Evolutionary conservation across 2,113 vertebrate species (phyloP).

Genomic region (Crotalus viridis): DNA sequence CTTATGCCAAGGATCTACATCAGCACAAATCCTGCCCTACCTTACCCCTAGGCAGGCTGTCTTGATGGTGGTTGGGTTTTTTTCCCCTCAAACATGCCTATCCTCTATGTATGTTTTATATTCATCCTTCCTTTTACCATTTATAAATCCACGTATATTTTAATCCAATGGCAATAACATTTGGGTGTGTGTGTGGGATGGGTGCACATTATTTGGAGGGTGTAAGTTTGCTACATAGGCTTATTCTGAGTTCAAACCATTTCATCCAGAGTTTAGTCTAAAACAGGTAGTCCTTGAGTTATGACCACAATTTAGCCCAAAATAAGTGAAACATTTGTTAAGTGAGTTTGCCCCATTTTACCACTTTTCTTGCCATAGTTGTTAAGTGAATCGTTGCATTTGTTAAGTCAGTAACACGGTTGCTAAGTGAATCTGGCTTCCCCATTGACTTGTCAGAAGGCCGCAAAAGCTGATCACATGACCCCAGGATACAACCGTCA

Average conservation of each 20-base stretch:
- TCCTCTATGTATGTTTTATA: neutral
- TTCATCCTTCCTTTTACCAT: neutral
- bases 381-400: neutral
- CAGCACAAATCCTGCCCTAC: neutral
- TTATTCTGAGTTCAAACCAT: neutral
- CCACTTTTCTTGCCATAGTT: neutral
- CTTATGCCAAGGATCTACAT: neutral
- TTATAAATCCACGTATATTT: neutral
- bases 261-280: neutral
- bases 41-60: neutral
- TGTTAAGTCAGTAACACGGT: neutral
- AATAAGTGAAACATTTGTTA: neutral
- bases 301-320: neutral
- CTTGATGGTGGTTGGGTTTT: neutral
- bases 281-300: neutral
- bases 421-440: neutral
- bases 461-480: neutral
- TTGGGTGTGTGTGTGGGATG: neutral
- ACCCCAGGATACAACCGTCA: neutral
- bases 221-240: neutral
- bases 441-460: neutral
- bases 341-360: neutral
- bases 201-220: neutral
- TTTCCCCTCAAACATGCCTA: neutral
- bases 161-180: neutral